Evolutionary conservation across 2,797 vertebrate species (phyloP), one percentile per base, ranked within the genome.

Genomic region (Protosalanx chinensis): DNA sequence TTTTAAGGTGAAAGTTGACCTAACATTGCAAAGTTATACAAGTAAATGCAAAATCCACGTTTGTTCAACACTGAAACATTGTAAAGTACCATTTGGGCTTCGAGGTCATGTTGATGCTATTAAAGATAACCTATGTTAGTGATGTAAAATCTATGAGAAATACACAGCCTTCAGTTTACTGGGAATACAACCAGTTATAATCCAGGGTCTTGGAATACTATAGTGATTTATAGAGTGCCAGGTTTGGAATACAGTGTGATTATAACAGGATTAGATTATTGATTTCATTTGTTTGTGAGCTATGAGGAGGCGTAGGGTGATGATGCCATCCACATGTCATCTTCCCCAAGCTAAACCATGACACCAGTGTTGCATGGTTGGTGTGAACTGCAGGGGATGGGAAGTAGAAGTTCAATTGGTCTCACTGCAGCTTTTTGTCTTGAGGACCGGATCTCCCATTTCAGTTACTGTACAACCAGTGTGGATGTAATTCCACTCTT

Each of bases 291-390:
- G 49, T 49, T 27, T 41, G 27, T 65, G 37, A 65, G 64, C 12
- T 37, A 15, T 49, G 37, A 1, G 64, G n/a, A 46, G 37, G 41
- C 12, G 15, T 49, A 23, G 20, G 46, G 23, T 15, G 41, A 16
- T 67, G 46, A 20, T 67, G 46, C 5, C 33, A 32, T 30, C 46
- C 64, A 67, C 46, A 67, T 67, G 23, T 67, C 46, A 53, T 53
- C 46, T 30, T 67, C 18, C 49, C 64, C 41, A 56, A 56, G 18
- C 8, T 46, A 13, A 46, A 12, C 41, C 5, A 56, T 0, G 51
- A n/a, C 15, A 56, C 15, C 18, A 56, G 18, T 56, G 51, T 16
- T 51, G 16, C 12, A 51, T 18, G 49, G 49, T 4, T 13, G 15
- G 12, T 18, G 49, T 15, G 49, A 51, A 56, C 18, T 5, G 4